These are phyloP conservation scores for Ommatoiulus sabulosus DNA, from an alignment of 2,888 invertebrate species.

Conservation along the genomic window DNA sequence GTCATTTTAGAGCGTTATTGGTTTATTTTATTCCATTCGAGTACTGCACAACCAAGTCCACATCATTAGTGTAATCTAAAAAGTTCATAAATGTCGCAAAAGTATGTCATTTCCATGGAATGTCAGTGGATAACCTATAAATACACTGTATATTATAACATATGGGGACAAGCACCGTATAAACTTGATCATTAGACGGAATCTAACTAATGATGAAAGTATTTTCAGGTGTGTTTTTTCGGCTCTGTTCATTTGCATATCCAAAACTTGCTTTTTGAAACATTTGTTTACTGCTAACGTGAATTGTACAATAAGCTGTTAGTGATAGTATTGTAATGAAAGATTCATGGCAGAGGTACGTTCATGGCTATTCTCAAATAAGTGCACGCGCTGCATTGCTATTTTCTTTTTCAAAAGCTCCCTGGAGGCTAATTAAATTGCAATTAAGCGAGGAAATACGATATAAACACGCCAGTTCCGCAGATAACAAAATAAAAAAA, in stretches of 20 bases:
- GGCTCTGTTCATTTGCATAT: neutral
- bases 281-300: neutral
- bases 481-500: neutral
- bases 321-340: neutral
- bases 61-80: no score
- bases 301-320: neutral
- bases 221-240: neutral
- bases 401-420: neutral
- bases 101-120: no score
- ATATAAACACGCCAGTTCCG: neutral
- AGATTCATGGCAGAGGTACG: neutral
- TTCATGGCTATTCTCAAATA: neutral
- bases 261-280: neutral
- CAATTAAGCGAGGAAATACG: neutral
- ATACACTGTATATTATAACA: no score
- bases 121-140: no score
- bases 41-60: no score
- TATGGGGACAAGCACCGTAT: no score
- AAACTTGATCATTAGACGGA: no score
- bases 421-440: slow-evolving; percentile 30
- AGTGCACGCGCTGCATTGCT: neutral
- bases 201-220: no score
- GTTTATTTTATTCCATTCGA: no score
- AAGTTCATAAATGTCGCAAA: no score
- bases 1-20: no score